A percentile compares a stretch with the other conserved stretches of the same genome.
phyloP scores from a whole-genome alignment of 92 coral and sea anemone genomes.

The Siderastrea radians region DNA sequence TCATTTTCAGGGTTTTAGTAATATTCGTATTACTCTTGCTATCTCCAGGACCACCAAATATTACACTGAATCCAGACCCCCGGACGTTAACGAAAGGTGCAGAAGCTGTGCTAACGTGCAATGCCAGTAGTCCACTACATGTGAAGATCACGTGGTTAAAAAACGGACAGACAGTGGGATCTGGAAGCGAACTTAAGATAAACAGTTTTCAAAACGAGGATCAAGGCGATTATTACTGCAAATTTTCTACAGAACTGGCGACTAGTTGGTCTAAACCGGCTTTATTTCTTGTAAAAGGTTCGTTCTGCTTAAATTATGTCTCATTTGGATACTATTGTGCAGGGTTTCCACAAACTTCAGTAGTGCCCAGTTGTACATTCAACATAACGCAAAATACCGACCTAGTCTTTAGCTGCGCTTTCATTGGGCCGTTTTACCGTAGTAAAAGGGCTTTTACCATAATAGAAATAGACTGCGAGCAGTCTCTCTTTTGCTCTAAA shows the following conservation, averaged over 20 bases:
- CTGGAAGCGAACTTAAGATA: conserved; percentile 15
- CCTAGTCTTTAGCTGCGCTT: no score
- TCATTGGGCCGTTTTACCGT: no score
- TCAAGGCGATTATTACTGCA: conserved; percentile 74
- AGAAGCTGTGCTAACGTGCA: conserved; percentile 40
- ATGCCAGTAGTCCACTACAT: conserved; percentile 50
- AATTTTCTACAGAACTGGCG: conserved; percentile 53
- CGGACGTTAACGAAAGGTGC: conserved; percentile 41
- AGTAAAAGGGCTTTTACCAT: no score
- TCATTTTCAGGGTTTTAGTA: no score
- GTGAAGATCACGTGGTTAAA: conserved; percentile 75
- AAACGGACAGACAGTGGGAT: conserved; percentile 35
- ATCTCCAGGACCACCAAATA: conserved; percentile 60
- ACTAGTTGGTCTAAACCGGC: conserved; percentile 26
- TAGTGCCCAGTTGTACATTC: no score
- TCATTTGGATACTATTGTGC: no score
- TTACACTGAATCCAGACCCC: conserved; percentile 53
- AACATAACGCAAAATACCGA: no score
- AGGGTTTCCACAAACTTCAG: no score
- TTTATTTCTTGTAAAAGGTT: conserved; percentile 62
- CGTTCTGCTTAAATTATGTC: not conserved
- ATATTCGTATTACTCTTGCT: not conserved
- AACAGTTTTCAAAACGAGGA: not conserved
- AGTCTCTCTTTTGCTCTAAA: no score
- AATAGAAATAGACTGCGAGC: no score